These are phyloP conservation scores for Apamea monoglypha DNA, from an alignment of 2,888 invertebrate species.

Conservation along the genomic window DNA sequence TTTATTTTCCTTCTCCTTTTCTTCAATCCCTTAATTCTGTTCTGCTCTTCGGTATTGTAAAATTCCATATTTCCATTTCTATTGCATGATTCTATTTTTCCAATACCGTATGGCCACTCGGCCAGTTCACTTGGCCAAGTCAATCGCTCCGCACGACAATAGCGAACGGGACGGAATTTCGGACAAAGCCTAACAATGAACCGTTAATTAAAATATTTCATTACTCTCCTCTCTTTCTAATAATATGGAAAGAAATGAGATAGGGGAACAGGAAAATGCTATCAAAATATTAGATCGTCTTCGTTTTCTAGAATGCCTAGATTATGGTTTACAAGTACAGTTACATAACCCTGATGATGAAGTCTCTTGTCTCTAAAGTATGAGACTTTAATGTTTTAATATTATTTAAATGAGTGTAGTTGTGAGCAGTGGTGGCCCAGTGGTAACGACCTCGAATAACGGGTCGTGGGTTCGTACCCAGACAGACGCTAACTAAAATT, in stretches of 20 bases:
- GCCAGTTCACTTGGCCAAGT: constrained; percentile 38
- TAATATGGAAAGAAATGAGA: constrained; percentile 38
- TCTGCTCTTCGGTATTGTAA: neutral
- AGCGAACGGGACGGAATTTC: constrained; percentile 39
- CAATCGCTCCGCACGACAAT: constrained; percentile 43
- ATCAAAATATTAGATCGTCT: constrained; percentile 29
- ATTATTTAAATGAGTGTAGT: constrained; percentile 5
- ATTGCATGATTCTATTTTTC: neutral
- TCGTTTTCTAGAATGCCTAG: constrained; percentile 14
- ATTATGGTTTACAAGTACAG: constrained; percentile 15
- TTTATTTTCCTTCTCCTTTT: neutral
- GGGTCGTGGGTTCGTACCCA: neutral
- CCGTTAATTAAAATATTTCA: constrained; percentile 59
- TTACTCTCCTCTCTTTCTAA: constrained; percentile 42
- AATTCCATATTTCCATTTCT: neutral
- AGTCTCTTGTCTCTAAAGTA: neutral
- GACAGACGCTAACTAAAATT: neutral
- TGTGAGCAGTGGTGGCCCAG: neutral
- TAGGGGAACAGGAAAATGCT: constrained; percentile 60
- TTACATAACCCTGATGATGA: constrained; percentile 35
- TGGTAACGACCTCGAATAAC: neutral
- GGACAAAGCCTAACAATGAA: constrained; percentile 45
- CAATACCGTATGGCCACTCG: neutral
- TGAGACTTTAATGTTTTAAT: neutral
- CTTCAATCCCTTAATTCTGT: too few species aligned